phyloP scores from a whole-genome alignment of 2,113 vertebrate species.

The Gobiocypris rarus region DNA sequence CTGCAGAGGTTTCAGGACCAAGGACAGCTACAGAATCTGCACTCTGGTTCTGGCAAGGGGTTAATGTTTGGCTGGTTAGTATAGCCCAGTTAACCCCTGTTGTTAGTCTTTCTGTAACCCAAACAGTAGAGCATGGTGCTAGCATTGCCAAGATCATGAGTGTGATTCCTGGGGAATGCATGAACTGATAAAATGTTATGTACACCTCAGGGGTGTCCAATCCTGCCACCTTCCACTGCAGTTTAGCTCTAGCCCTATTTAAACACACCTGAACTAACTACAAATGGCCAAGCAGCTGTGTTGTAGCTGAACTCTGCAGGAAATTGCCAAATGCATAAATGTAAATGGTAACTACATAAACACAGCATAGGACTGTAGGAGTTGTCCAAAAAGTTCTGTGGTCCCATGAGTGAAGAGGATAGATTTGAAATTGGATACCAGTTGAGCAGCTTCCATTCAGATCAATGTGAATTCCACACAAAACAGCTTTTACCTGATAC shows the following conservation, averaged over 20 bases:
- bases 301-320: too few relatives aligned
- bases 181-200: not conserved
- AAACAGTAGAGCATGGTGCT: not conserved
- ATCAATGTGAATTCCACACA: not conserved
- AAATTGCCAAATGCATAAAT: not conserved
- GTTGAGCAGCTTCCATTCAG: not conserved
- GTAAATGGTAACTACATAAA: not conserved
- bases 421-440: not conserved
- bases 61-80: not conserved
- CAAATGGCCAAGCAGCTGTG: not conserved
- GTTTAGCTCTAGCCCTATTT: not conserved
- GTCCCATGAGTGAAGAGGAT: too few relatives aligned
- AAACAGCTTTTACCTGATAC: not conserved
- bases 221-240: not conserved
- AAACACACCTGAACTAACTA: not conserved
- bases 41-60: not conserved
- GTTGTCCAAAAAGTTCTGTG: not conserved
- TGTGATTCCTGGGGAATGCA: not conserved
- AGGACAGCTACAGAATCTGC: slow-evolving; percentile 10
- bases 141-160: not conserved
- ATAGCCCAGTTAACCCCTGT: not conserved
- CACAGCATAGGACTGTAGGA: not conserved
- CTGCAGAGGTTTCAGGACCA: slow-evolving; percentile 40
- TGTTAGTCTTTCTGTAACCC: not conserved
- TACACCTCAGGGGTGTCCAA: not conserved